Conservation (phyloP, 1,140 invertebrate genomes). For the Sweltsa coloradensis region DNA sequence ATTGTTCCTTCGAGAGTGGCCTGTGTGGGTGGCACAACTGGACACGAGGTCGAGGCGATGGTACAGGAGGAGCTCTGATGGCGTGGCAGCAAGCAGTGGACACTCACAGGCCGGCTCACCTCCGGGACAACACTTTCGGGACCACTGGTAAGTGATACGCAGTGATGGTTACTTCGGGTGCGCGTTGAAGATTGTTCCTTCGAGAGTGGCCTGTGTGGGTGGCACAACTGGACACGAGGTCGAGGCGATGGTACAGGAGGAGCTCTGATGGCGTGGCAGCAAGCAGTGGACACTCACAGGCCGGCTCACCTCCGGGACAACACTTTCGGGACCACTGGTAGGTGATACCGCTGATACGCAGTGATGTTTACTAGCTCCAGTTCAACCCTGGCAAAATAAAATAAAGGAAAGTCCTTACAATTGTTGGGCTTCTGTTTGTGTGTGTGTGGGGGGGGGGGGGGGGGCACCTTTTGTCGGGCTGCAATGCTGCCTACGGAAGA, state of each 20-base stretch:
- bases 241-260: constrained; percentile 27
- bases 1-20: constrained; percentile 42
- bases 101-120: constrained; percentile 43
- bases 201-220: constrained; percentile 46
- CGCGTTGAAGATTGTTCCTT: constrained; percentile 33
- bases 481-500: no score
- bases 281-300: constrained; percentile 41
- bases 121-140: constrained; percentile 51
- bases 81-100: constrained; percentile 47
- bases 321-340: constrained; percentile 47
- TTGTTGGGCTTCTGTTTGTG: no score
- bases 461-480: no score
- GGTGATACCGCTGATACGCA: no score
- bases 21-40: constrained; percentile 48
- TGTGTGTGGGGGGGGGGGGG: no score
- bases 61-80: constrained; percentile 21
- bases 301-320: constrained; percentile 52
- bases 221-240: constrained; percentile 41
- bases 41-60: constrained; percentile 30
- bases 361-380: no score
- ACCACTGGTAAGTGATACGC: constrained; percentile 35
- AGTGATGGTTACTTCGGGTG: neutral
- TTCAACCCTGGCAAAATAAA: no score
- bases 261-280: constrained; percentile 36
- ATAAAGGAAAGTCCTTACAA: no score